Conservation (phyloP, 2,113 vertebrate species). For the Symphodus melops region DNA sequence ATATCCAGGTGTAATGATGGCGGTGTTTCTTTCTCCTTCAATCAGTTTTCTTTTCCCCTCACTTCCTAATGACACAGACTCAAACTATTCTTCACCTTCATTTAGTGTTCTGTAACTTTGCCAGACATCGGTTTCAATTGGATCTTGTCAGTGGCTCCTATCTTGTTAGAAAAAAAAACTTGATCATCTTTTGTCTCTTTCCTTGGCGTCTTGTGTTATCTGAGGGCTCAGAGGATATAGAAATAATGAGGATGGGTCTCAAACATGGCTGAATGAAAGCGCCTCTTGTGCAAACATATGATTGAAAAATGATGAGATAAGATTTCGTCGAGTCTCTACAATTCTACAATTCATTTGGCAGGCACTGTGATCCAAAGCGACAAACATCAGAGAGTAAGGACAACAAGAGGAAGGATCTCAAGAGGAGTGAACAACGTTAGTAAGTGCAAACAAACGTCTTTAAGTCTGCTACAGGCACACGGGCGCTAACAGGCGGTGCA, state of each 20-base stretch:
- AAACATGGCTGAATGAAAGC: neutral
- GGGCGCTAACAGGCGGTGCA: no score
- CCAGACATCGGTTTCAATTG: conserved; percentile 10
- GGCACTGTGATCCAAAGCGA: no score
- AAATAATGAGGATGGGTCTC: conserved; percentile 17
- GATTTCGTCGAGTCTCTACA: neutral
- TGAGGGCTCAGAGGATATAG: conserved; percentile 4
- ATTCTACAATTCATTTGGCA: no score
- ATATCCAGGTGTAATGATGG: neutral
- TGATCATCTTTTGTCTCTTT: neutral
- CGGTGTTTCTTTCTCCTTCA: neutral
- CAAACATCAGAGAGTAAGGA: no score
- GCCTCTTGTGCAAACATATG: conserved; percentile 3
- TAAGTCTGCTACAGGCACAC: no score
- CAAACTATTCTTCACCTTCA: conserved; percentile 2
- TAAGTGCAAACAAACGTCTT: no score
- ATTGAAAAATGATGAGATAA: neutral
- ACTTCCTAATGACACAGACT: conserved; percentile 15
- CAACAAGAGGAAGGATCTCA: no score
- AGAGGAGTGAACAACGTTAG: no score
- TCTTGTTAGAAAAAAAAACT: conserved; percentile 18
- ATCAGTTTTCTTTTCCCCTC: neutral
- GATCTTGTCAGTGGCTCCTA: neutral
- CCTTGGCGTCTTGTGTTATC: conserved; percentile 1
- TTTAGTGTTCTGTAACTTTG: conserved; percentile 10